These are phyloP conservation scores for Eupithecia subumbrata DNA, from an alignment of 2,888 invertebrate genomes.

Conservation along the genomic window DNA sequence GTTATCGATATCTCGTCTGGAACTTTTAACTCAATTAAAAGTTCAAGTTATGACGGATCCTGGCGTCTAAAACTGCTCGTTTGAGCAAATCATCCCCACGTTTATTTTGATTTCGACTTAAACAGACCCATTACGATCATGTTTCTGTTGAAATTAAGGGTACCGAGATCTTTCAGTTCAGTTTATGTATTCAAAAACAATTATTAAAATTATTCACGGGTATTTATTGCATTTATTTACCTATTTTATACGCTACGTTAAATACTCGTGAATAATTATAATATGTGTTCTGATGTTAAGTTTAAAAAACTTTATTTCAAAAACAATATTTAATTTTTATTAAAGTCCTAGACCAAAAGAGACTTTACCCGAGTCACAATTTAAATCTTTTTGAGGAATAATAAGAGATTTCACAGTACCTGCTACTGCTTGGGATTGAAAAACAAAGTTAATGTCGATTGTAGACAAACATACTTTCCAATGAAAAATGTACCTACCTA, in stretches of 20 bases:
- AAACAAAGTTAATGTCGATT: background rate
- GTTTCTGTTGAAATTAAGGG: background rate
- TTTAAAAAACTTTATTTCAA: too few relatives aligned
- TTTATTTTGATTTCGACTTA: background rate
- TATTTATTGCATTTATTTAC: too few relatives aligned
- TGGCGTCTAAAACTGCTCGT: background rate
- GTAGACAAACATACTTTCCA: background rate
- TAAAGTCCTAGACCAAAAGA: background rate
- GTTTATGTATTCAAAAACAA: too few relatives aligned
- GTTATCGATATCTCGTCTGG: background rate
- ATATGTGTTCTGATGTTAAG: too few relatives aligned
- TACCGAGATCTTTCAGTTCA: background rate
- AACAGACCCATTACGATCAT: background rate
- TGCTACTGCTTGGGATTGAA: background rate
- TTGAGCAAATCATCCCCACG: background rate
- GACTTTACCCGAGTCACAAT: background rate
- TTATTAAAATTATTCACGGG: too few relatives aligned
- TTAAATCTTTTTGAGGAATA: background rate
- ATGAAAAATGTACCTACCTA: background rate
- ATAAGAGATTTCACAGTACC: background rate
- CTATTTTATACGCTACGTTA: too few relatives aligned
- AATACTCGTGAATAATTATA: too few relatives aligned
- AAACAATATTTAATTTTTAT: too few relatives aligned
- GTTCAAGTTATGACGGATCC: background rate
- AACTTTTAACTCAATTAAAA: background rate